phyloP scores from a whole-genome alignment of 2,888 invertebrate genomes.

The Temnothorax rugatulus region DNA sequence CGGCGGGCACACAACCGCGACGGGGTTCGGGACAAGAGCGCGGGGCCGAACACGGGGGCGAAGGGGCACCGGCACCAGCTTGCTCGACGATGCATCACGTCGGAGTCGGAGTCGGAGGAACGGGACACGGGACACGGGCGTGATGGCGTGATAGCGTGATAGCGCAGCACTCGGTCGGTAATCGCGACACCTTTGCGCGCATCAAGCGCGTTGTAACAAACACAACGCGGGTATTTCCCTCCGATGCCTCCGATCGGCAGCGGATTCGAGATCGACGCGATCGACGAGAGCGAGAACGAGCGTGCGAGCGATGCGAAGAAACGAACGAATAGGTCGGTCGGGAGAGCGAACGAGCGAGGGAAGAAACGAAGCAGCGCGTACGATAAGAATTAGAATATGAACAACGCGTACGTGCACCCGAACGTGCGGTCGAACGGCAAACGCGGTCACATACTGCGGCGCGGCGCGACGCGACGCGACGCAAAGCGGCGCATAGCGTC shows the following conservation, averaged over 20 bases:
- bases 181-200: constrained; percentile 68
- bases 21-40: not conserved
- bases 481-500: constrained; percentile 42
- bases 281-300: constrained; percentile 20
- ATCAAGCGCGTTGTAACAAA: constrained; percentile 63
- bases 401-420: constrained; percentile 60
- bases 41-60: not conserved
- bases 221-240: constrained; percentile 48
- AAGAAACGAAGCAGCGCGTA: constrained; percentile 29
- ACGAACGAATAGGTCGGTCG: not conserved
- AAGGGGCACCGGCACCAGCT: constrained; percentile 25
- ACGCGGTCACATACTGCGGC: constrained; percentile 58
- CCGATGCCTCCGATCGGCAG: not conserved
- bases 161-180: constrained; percentile 76
- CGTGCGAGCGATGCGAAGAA: not conserved
- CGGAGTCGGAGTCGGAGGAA: constrained; percentile 48
- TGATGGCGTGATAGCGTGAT: not conserved
- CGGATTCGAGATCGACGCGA: constrained; percentile 19
- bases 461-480: constrained; percentile 35
- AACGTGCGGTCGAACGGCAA: constrained; percentile 42
- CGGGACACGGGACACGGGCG: constrained; percentile 33
- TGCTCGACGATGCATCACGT: constrained; percentile 58
- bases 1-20: constrained; percentile 15
- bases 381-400: constrained; percentile 56
- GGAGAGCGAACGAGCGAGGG: constrained; percentile 30